These are phyloP conservation scores for Zophobas atratus DNA, from an alignment of 1,140 invertebrate genomes.

Conservation along the genomic window DNA sequence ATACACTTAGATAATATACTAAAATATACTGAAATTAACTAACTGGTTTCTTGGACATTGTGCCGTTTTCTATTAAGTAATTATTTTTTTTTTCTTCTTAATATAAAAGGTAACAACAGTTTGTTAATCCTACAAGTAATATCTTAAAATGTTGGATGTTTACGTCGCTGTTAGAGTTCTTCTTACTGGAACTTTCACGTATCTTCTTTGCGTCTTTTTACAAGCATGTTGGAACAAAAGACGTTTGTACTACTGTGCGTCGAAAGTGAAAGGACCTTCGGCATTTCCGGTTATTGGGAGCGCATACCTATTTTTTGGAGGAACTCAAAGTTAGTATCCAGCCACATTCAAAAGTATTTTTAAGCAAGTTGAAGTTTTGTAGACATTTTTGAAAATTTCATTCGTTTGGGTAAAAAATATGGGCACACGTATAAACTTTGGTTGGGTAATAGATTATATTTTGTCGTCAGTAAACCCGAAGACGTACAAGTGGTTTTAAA, in stretches of 20 bases:
- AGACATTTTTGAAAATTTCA: constrained; percentile 10
- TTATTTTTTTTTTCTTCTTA: background rate
- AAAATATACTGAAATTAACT: too few species aligned
- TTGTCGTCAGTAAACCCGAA: constrained; percentile 9
- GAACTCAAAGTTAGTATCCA: background rate
- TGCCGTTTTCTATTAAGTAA: background rate
- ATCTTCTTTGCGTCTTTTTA: background rate
- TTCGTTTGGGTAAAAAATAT: constrained; percentile 1
- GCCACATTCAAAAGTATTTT: background rate
- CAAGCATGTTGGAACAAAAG: constrained; percentile 19
- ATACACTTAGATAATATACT: too few species aligned
- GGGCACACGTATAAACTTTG: background rate
- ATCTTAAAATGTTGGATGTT: background rate
- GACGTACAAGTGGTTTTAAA: constrained; percentile 30
- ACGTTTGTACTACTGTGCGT: background rate
- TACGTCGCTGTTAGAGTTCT: too few species aligned
- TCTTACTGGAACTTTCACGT: too few species aligned
- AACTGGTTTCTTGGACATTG: too few species aligned
- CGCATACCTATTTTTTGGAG: constrained; percentile 3
- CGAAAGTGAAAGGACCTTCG: constrained; percentile 1
- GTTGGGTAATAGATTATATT: constrained; percentile 26
- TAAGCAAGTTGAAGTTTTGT: background rate
- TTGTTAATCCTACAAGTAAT: too few species aligned
- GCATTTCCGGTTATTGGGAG: constrained; percentile 22
- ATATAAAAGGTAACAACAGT: too few species aligned